Base-by-base conservation (phyloP, 2,113 vertebrate genomes). In the Colius striatus region DNA sequence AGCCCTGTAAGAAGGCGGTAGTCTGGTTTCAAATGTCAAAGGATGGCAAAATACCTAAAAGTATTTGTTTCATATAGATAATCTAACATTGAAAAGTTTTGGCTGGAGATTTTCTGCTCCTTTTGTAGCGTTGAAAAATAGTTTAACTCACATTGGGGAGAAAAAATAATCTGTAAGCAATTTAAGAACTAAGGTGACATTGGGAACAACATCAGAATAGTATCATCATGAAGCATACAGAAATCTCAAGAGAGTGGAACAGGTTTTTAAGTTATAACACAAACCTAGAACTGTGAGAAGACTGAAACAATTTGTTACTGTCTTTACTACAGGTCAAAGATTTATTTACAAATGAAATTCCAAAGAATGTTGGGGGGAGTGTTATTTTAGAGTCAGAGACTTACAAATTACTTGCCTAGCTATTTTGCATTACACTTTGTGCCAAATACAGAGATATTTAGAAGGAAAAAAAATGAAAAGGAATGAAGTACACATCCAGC, bases 1-100 rank as follows among this genome's bases (percentile, higher is more conserved):
- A 81, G 61, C 54, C 58, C 36, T 51, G 76, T 72, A 82, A 73
- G 51, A 92, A 92, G 53, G 83, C 54, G 1, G 30, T 11, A 84
- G 70, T 80, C n/a, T 81, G 83, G 53, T 82, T 93, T 95, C 88
- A 96, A 89, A 92, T 90, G 76, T 82, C 92, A 96, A 74, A 78
- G 57, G 45, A 75, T 26, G 29, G 17, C 30, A 90, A 91, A 95
- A 87, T 23, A 93, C 73, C 45, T 89, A 54, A 61, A 78, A 90
- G 43, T 38, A 65, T 93, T 80, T 85, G 16, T 84, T 84, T 88
- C 55, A 43, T 38, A 57, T 32, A 85, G 45, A 84, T 55, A 67
- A 91, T 86, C 26, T 30, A 60, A n/a, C 61, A 51, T 2, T 45
- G 61, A 85, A 51, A 67, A 91, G n/a, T 81, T 91, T 55, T 57